Evolutionary conservation across 2,888 invertebrate species (phyloP), one percentile per base, ranked within the genome.

Genomic region (Mantis religiosa): DNA sequence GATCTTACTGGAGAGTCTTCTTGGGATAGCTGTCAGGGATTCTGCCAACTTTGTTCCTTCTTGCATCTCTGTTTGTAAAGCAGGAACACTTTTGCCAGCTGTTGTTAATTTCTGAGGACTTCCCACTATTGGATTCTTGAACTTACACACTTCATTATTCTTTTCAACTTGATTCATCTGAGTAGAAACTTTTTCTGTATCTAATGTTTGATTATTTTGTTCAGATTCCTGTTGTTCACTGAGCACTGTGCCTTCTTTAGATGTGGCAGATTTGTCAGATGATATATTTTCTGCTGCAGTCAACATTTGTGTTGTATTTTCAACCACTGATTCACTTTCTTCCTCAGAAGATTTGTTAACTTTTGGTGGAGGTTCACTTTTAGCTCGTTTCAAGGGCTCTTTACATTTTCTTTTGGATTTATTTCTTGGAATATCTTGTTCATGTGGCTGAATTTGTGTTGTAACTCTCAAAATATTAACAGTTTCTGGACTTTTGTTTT

Each of bases 221-320:
- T 41, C 41, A 28, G 41, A 2, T 85, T 47, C 7, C 15, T 85
- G n/a, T 27, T n/a, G 27, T 25, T 27, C 54, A n/a, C 3, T 12
- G 8, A 47, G 8, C 4, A 20, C 12, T n/a, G 27, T 47, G 27
- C 14, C 41, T 85, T 41, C 84, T 20, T 27, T 41, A 20, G 20
- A 3, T 20, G 20, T 84, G 2, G 1, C 34, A 34, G 25, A 25
- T 30, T 30, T 20, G 20, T 3, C 6, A 71, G 54, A 3, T 30
- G 28, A 30, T 34, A 20, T 92, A 91, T 93, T 93, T 91, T 91
- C 20, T 71, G 54, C 54, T 6, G 1, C 54, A 3, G 4, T 20
- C 54, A 71, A 71, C 8, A 25, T 4, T 25, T 71, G 54, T 71
- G 20, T 71, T 71, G 25, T 6, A 71, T 90, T 90, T 88, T 92